phyloP scores from a whole-genome alignment of 2,888 invertebrate genomes.

The Cantharis rustica region DNA sequence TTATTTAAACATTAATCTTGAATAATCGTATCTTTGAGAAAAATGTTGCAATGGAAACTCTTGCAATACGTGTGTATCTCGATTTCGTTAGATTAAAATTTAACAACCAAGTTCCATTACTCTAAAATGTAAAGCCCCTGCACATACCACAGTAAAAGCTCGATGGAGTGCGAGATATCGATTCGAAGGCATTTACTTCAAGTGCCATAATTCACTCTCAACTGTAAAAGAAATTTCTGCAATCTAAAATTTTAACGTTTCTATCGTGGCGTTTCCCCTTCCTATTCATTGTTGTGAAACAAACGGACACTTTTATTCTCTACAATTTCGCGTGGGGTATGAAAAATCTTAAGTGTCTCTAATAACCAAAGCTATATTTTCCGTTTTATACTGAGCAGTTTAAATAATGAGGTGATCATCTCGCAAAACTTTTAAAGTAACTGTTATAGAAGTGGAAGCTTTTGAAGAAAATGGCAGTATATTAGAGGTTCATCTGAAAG shows the following conservation, averaged over 20 bases:
- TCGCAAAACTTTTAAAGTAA: constrained; percentile 22
- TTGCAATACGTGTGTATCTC: neutral
- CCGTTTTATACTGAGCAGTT: constrained; percentile 4
- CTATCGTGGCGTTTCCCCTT: constrained; percentile 10
- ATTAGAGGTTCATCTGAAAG: constrained; percentile 29
- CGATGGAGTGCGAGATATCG: constrained; percentile 26
- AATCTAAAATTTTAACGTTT: constrained; percentile 25
- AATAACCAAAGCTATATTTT: constrained; percentile 6
- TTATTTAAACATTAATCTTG: neutral
- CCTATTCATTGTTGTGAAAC: constrained; percentile 8
- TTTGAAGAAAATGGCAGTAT: constrained; percentile 13
- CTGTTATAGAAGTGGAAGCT: constrained; percentile 11
- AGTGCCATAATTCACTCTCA: constrained; percentile 16
- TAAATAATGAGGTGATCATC: constrained; percentile 12
- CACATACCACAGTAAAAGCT: constrained; percentile 11
- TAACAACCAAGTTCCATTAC: constrained; percentile 17
- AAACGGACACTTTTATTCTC: constrained; percentile 3
- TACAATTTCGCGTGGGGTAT: constrained; percentile 8
- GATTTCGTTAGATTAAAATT: neutral
- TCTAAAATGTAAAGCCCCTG: constrained; percentile 6
- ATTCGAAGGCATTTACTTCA: constrained; percentile 24
- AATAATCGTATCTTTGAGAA: neutral
- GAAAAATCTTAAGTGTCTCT: constrained; percentile 10
- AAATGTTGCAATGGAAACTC: neutral
- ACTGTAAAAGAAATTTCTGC: constrained; percentile 18